phyloP scores from a whole-genome alignment of 2,888 invertebrate genomes.

The Lithophane leautieri region DNA sequence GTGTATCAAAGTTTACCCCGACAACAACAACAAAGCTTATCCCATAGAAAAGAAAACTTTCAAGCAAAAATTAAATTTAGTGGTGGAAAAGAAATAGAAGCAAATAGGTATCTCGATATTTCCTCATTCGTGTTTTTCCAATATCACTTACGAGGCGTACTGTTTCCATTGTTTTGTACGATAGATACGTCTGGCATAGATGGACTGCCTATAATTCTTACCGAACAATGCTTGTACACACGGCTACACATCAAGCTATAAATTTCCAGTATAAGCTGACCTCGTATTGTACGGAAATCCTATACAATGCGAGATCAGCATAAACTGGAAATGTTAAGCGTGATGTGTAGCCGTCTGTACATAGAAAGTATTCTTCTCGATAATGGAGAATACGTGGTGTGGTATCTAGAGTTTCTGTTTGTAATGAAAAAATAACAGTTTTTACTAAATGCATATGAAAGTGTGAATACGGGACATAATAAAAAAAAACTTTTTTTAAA shows the following conservation, averaged over 20 bases:
- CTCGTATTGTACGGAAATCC: too few species aligned
- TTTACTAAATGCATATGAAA: too few species aligned
- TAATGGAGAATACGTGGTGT: not conserved
- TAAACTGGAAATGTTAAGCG: too few species aligned
- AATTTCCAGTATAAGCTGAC: too few species aligned
- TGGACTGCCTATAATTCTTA: conserved; percentile 49
- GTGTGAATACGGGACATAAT: too few species aligned
- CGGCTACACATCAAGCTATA: too few species aligned
- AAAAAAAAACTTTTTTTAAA: too few species aligned
- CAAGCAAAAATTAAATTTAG: conserved; percentile 30
- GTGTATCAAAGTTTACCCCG: not conserved
- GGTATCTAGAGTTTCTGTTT: not conserved
- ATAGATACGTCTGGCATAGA: conserved; percentile 52
- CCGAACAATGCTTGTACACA: conserved; percentile 26
- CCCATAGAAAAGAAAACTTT: conserved; percentile 13
- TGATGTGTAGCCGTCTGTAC: too few species aligned
- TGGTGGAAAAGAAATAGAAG: not conserved
- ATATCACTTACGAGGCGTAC: conserved; percentile 53
- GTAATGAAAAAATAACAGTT: too few species aligned
- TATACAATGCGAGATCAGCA: too few species aligned
- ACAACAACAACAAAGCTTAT: conserved; percentile 10
- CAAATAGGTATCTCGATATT: conserved; percentile 42
- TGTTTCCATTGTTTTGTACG: conserved; percentile 49
- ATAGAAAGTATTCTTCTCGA: not conserved
- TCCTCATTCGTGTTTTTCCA: conserved; percentile 60